Conservation (phyloP, 1,140 invertebrate genomes). For the Cotesia typhae region DNA sequence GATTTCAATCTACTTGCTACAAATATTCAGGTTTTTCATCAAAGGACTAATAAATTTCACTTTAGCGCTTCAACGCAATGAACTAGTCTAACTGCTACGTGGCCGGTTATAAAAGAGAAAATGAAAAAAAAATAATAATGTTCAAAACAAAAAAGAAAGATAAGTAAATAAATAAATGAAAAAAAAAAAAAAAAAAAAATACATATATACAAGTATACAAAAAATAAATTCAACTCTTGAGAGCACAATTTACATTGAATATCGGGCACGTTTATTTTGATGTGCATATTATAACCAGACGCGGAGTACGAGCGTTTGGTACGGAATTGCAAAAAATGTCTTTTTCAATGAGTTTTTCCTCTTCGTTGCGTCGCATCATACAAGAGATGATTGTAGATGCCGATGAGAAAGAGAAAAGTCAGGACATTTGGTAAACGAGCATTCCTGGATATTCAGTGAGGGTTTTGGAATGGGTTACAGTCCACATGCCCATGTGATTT, state of each 20-base stretch:
- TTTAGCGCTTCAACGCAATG: slow-evolving; percentile 3
- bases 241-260: no score
- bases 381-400: neutral
- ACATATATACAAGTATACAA: no score
- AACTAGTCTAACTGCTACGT: no score
- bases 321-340: slow-evolving; percentile 4
- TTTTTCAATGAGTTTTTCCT: slow-evolving; percentile 8
- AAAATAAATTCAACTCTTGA: no score
- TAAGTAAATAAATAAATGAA: no score
- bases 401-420: slow-evolving; percentile 26
- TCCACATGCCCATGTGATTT: slow-evolving; percentile 20
- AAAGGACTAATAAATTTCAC: neutral
- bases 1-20: slow-evolving; percentile 12
- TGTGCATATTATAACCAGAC: no score
- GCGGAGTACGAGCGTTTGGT: no score
- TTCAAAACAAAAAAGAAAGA: no score
- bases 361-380: neutral
- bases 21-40: neutral
- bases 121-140: no score
- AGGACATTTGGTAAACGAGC: slow-evolving; percentile 26
- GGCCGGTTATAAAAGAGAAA: no score
- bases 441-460: slow-evolving; percentile 26
- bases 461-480: slow-evolving; percentile 29
- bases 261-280: no score
- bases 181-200: no score